Percentiles rank a stretch among this genome's conserved stretches.
phyloP scores from a whole-genome alignment of 1,140 invertebrate species.

The Alviniconcha marisindica region DNA sequence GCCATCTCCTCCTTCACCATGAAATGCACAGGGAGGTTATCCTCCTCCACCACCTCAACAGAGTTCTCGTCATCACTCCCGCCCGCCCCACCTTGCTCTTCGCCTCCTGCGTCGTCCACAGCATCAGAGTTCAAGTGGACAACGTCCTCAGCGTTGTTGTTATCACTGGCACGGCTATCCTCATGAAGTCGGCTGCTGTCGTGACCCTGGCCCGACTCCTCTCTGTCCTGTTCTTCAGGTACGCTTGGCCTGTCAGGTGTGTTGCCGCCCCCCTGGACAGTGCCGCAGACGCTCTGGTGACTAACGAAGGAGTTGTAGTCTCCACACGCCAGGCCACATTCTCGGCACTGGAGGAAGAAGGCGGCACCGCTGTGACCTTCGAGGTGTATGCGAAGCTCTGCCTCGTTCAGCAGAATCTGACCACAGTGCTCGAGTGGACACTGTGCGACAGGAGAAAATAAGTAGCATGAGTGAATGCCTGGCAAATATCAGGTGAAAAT shows the following conservation, averaged over 20 bases:
- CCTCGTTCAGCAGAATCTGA: conserved; percentile 22
- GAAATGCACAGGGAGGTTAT: conserved; percentile 13
- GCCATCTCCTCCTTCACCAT: not conserved
- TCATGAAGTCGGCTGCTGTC: not conserved
- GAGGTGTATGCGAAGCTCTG: conserved; percentile 2
- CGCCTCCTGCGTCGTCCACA: no score
- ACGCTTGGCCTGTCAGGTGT: not conserved
- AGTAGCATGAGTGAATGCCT: no score
- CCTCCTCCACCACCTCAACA: not conserved
- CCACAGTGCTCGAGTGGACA: conserved; percentile 12
- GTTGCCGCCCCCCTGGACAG: not conserved
- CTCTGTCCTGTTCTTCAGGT: not conserved
- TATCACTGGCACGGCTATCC: not conserved
- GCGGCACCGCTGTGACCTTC: conserved; percentile 2
- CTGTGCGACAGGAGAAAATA: no score
- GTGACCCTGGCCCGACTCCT: not conserved
- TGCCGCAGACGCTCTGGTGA: not conserved
- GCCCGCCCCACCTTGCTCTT: not conserved
- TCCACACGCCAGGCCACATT: not conserved
- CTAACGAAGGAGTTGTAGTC: not conserved
- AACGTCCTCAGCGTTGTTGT: not conserved
- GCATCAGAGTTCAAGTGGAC: no score
- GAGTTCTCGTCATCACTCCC: not conserved
- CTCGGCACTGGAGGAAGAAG: not conserved
- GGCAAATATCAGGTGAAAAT: no score